Evolutionary conservation across 2,797 vertebrate genomes (phyloP).

Genomic region (Lacerta agilis): DNA sequence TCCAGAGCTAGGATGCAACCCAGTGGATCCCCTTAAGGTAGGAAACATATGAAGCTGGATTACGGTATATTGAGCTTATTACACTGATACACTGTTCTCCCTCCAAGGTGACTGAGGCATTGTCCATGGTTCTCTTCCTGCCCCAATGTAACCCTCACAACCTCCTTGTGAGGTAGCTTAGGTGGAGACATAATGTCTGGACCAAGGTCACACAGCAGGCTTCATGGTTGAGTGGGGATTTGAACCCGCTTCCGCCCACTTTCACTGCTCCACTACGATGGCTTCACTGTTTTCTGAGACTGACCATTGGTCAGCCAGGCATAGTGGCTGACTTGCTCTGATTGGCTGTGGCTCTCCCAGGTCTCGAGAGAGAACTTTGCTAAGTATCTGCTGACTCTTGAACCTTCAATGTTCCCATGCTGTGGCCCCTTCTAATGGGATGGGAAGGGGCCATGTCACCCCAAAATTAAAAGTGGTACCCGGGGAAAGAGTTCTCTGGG

Average conservation of each 20-base stretch:
- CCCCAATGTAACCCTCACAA: not conserved
- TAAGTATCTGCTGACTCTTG: too few relatives aligned
- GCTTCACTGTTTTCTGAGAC: not conserved
- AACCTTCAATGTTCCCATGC: not conserved
- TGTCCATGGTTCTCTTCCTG: not conserved
- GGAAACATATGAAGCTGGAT: not conserved
- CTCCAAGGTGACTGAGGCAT: not conserved
- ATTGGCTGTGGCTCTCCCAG: not conserved
- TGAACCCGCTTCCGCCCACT: not conserved
- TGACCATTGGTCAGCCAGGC: not conserved
- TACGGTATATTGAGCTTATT: not conserved
- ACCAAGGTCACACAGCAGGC: not conserved
- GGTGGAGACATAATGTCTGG: not conserved
- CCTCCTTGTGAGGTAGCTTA: not conserved
- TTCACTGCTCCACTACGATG: not conserved
- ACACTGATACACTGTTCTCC: not conserved
- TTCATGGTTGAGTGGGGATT: not conserved
- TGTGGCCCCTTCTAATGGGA: not conserved
- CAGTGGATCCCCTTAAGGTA: fast-evolving
- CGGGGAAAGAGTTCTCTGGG: not conserved
- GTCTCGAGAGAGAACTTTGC: too few relatives aligned
- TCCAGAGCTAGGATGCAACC: not conserved
- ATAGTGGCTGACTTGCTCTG: not conserved
- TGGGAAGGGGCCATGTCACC: not conserved
- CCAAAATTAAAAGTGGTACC: too few relatives aligned